These are phyloP conservation scores for Parnassius orleans DNA, from an alignment of 2,888 invertebrate species.

Conservation along the genomic window DNA sequence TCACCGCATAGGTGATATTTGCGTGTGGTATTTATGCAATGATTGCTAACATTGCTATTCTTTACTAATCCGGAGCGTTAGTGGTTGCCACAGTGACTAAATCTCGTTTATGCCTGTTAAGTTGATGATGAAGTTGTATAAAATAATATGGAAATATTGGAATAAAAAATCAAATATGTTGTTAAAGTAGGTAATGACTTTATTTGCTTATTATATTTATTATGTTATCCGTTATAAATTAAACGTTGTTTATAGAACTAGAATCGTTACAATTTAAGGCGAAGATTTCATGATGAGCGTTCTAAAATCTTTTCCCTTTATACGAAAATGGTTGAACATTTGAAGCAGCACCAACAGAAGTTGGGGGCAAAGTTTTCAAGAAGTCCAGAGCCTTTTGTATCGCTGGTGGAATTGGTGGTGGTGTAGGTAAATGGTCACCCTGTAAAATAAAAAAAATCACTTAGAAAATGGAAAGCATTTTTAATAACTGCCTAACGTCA, in stretches of 20 bases:
- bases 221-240: too few species aligned
- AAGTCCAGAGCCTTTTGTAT: conserved; percentile 85
- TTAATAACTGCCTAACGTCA: too few species aligned
- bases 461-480: too few species aligned
- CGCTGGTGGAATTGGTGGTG: conserved; percentile 89
- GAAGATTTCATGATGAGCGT: background rate
- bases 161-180: too few species aligned
- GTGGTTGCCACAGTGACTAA: background rate
- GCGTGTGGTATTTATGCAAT: conserved; percentile 9
- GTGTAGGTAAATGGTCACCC: conserved; percentile 89
- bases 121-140: background rate
- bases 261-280: too few species aligned
- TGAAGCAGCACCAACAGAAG: conserved; percentile 52
- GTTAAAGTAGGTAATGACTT: too few species aligned
- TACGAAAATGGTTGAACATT: conserved; percentile 53
- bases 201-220: too few species aligned
- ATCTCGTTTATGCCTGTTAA: background rate
- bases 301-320: conserved; percentile 44
- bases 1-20: conserved; percentile 1
- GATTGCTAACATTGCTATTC: background rate
- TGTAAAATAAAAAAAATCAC: conserved; percentile 40
- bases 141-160: background rate
- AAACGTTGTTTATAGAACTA: too few species aligned
- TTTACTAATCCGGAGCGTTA: conserved; percentile 1
- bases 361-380: conserved; percentile 77